phyloP scores from a whole-genome alignment of 2,797 vertebrate genomes.

The Morus bassanus region DNA sequence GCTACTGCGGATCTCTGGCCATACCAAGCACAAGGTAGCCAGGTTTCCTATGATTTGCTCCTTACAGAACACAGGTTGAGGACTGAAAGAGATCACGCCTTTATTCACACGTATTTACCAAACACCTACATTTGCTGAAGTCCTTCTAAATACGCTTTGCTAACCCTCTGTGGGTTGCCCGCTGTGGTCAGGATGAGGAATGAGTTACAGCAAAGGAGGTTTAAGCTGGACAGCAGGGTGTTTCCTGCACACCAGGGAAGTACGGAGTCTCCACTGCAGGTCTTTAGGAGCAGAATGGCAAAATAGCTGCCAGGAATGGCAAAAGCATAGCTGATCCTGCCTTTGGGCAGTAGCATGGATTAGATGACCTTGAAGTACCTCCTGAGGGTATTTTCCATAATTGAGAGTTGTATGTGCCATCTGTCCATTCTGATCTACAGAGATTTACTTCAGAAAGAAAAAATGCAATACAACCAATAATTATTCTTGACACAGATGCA shows the following conservation, averaged over 20 bases:
- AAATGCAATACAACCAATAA: neutral
- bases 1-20: neutral
- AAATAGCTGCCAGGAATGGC: neutral
- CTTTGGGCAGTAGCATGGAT: neutral
- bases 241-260: neutral
- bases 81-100: neutral
- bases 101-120: neutral
- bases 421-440: neutral
- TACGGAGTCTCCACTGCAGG: neutral
- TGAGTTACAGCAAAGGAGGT: neutral
- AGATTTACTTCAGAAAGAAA: neutral
- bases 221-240: neutral
- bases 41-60: neutral
- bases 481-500: neutral
- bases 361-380: neutral
- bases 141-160: neutral
- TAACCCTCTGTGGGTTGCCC: neutral
- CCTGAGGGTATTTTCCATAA: neutral
- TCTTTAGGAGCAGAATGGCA: neutral
- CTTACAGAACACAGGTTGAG: neutral
- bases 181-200: neutral
- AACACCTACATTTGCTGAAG: neutral
- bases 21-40: neutral
- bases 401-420: neutral
- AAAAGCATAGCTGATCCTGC: neutral